Evolutionary conservation across 23 tunicate species (phyloP), one percentile per base, ranked within the genome.

Genomic region (Halocynthia aurantium): DNA sequence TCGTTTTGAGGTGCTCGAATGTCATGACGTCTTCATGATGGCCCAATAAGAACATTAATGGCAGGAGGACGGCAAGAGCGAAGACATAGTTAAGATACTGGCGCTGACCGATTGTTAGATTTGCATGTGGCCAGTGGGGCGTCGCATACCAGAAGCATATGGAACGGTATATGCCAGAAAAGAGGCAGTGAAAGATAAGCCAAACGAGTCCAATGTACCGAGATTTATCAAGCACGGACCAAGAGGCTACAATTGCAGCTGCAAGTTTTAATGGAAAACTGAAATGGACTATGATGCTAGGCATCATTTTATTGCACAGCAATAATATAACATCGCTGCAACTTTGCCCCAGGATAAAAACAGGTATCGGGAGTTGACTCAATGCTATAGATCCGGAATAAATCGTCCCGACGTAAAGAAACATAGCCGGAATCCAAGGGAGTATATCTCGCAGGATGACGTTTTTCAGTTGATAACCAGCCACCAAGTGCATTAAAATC

Each of bases 401-500:
- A 51, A 92, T 80, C 19, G 95, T 80, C 13, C 84, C 88, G 22
- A 86, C 85, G 69, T 92, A 83, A 6, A 92, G 58, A 0, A 92
- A 50, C 98, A 92, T 86, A n/a, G 98, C 93, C 49, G 93, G 93
- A 20, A 77, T 53, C 89, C 88, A 92, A 40, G 92, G 85, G 8
- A 74, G 15, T 8, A 86, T 67, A 7, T 92, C 89, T 12, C 93
- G 70, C 8, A 92, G 7, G 20, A 78, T 66, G n/a, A 92, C 62
- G 61, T 75, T 55, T 56, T 75, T 65, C 60, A 92, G 31, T 49
- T 56, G 76, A 52, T 83, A 87, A 13, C 98, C 98, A 73, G 57
- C 49, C 57, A 67, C 51, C 0, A 52, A 21, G 20, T 80, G 76
- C 76, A 68, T 80, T 52, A 67, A 49, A 71, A 56, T 61, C 40